Conservation (phyloP, 2,888 invertebrate species). For the Leptogaster cylindrica region DNA sequence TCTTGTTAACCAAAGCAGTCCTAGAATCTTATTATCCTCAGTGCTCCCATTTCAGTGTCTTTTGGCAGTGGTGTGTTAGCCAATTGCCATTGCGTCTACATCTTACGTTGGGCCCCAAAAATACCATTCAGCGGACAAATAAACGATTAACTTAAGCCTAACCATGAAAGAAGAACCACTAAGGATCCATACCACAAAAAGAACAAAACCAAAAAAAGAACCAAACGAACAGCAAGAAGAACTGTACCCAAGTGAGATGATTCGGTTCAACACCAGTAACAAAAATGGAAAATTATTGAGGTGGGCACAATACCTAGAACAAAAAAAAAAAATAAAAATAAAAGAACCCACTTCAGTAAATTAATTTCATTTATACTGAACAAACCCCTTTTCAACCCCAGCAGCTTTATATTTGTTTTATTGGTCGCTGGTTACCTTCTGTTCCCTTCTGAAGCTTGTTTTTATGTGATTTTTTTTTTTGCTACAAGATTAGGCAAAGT, state of each 20-base stretch:
- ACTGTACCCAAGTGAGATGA: slow-evolving; percentile 39
- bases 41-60: slow-evolving; percentile 32
- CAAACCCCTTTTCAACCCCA: slow-evolving; percentile 9
- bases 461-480: too few relatives aligned
- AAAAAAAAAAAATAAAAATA: neutral
- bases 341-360: slow-evolving; percentile 35
- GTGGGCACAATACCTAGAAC: slow-evolving; percentile 3
- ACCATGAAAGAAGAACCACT: slow-evolving; percentile 31
- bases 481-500: slow-evolving; percentile 31
- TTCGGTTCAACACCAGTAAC: slow-evolving; percentile 18
- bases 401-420: slow-evolving; percentile 30
- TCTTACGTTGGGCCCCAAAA: slow-evolving; percentile 26
- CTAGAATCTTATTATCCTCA: slow-evolving; percentile 38
- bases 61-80: slow-evolving; percentile 23
- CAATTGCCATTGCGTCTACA: slow-evolving; percentile 28
- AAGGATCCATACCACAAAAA: too few relatives aligned
- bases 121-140: slow-evolving; percentile 36
- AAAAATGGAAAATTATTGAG: slow-evolving; percentile 41
- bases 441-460: slow-evolving; percentile 17
- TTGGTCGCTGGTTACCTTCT: slow-evolving; percentile 27
- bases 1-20: slow-evolving; percentile 37
- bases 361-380: slow-evolving; percentile 35
- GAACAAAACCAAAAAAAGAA: too few relatives aligned
- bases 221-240: slow-evolving; percentile 1
- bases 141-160: slow-evolving; percentile 42